A percentile compares a stretch with the other conserved stretches of the same genome.
These are phyloP conservation scores for Himalopsyche phryganea DNA, from an alignment of 1,140 invertebrate genomes.

Conservation along the genomic window DNA sequence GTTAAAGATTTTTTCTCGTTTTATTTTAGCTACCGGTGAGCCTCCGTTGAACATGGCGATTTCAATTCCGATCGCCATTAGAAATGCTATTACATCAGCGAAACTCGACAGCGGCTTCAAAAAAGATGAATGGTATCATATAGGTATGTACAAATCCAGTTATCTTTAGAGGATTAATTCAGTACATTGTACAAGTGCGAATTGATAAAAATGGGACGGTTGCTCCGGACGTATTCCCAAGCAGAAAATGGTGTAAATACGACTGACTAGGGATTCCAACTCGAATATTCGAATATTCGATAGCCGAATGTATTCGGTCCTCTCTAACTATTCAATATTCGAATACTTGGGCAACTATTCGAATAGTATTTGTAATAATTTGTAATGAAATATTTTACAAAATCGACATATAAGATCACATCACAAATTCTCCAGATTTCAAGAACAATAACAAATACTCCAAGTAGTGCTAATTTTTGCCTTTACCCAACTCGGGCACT, in stretches of 20 bases:
- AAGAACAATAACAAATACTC: too few species aligned
- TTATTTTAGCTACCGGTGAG: slow-evolving; percentile 67
- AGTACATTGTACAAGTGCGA: not conserved
- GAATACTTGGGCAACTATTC: too few species aligned
- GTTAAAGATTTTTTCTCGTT: not conserved
- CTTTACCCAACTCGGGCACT: too few species aligned
- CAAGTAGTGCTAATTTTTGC: too few species aligned
- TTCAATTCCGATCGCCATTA: slow-evolving; percentile 63
- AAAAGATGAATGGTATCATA: slow-evolving; percentile 47
- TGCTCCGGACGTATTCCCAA: not conserved
- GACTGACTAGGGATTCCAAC: too few species aligned
- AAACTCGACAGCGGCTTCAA: slow-evolving; percentile 54
- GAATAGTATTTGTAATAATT: too few species aligned
- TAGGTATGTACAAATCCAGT: slow-evolving; percentile 37
- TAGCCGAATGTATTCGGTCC: too few species aligned
- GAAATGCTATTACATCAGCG: slow-evolving; percentile 63
- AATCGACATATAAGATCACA: too few species aligned
- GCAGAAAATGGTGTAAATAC: not conserved
- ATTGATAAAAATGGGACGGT: not conserved
- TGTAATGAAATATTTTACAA: too few species aligned
- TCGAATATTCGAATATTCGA: too few species aligned
- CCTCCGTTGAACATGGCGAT: slow-evolving; percentile 67
- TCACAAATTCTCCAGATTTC: too few species aligned
- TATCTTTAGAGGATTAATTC: not conserved
- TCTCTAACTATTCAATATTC: too few species aligned